Evolutionary conservation across 2,113 vertebrate genomes (phyloP), one percentile per base, ranked within the genome.

Genomic region (Clinocottus analis): DNA sequence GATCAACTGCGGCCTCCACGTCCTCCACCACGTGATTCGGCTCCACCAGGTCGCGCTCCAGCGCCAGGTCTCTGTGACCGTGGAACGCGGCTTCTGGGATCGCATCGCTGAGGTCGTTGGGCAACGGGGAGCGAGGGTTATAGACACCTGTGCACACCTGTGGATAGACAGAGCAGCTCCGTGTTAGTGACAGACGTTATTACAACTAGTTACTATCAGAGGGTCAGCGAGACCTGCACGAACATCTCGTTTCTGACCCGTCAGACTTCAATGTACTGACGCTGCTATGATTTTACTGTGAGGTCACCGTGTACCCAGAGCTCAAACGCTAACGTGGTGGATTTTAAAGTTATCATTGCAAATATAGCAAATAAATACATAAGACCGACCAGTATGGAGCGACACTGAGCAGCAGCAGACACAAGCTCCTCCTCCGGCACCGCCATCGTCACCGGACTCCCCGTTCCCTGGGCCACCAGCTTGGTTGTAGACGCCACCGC

Each of bases 71-170:
- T 21, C 95, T 89, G 89, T 97, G 96, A 2, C 96, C 96, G 0
- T 97, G 96, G 79, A 96, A 95, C 39, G 92, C 94, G 0, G 49
- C 80, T 79, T 94, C 90, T 0, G 85, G 77, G 2, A 89, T 0
- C 3, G 71, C 61, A 13, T 87, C 77, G 55, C 70, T 63, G 27
- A 83, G 11, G 13, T 94, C 79, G 4, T 53, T 41, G 7, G 92
- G 89, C 21, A 85, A 53, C 53, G 89, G 78, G 0, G 65, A 29
- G 29, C 67, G 84, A 1, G 97, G 96, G 74, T 90, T 93, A 75
- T 96, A 97, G 45, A 97, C 95, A 1, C 97, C 97, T 0, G 97
- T 97, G 71, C 97, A 97, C 7, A 98, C 97, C 85, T 93, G 77
- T 64, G 27, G 37, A 69, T 35, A 80, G 35, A 39, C 14, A 61